A percentile compares a stretch with the other conserved stretches of the same genome.
These are phyloP conservation scores for Astreopora myriophthalma DNA, from an alignment of 64 coral and sea anemone species.

Conservation along the genomic window DNA sequence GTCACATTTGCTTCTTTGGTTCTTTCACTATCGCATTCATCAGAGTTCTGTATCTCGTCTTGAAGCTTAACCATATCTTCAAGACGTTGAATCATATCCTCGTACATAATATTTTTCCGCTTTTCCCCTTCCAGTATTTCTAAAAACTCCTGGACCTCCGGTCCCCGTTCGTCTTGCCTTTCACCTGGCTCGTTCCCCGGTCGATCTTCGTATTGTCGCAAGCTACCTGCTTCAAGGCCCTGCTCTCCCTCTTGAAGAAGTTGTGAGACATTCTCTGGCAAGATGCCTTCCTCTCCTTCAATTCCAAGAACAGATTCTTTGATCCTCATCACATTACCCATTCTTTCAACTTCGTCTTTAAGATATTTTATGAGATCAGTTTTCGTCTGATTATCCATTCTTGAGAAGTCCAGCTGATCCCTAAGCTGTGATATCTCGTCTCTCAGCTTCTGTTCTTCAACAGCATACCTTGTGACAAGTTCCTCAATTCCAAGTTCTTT, in stretches of 20 bases:
- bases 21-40: constrained; percentile 37
- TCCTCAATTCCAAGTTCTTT: constrained; percentile 91
- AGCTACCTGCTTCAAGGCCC: background rate
- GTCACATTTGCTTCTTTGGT: background rate
- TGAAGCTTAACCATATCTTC: constrained; percentile 67
- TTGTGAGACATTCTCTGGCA: background rate
- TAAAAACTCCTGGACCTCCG: constrained; percentile 11
- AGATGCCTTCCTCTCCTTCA: background rate
- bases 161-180: background rate
- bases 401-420: constrained; percentile 69
- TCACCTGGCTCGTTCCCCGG: background rate
- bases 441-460: constrained; percentile 82
- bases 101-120: constrained; percentile 32
- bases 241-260: background rate
- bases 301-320: constrained; percentile 37
- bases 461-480: constrained; percentile 71
- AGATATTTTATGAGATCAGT: constrained; percentile 79
- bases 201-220: background rate
- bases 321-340: constrained; percentile 21
- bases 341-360: constrained; percentile 66
- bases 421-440: constrained; percentile 63
- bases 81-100: constrained; percentile 36
- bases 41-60: constrained; percentile 45
- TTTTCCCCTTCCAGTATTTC: constrained; percentile 26
- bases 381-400: constrained; percentile 84